Evolutionary conservation across 2,888 invertebrate genomes (phyloP).

Genomic region (Phoenoteleia sp.): DNA sequence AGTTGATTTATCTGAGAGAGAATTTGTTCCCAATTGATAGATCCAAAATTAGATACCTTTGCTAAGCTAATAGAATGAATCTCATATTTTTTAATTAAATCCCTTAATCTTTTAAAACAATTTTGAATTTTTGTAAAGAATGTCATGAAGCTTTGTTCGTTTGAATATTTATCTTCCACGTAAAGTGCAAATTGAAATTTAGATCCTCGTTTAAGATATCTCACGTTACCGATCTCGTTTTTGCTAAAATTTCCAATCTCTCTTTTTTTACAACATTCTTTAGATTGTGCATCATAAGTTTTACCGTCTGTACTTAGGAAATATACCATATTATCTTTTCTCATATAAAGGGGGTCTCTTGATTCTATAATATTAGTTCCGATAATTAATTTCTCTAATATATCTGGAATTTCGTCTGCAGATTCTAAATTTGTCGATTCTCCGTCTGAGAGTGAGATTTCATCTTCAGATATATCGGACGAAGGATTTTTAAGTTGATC

Average conservation of each 20-base stretch:
- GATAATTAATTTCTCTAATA: neutral
- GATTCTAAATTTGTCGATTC: no score
- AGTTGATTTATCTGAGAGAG: neutral
- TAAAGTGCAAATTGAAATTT: slow-evolving; percentile 17
- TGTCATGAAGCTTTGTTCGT: neutral
- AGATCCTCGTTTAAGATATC: neutral
- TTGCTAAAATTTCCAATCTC: slow-evolving; percentile 11
- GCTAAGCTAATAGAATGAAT: neutral
- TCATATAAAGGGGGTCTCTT: neutral
- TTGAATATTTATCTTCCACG: neutral
- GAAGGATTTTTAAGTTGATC: no score
- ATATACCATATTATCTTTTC: slow-evolving; percentile 11
- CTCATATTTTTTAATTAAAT: neutral
- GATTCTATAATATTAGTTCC: slow-evolving; percentile 1
- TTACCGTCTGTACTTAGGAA: neutral
- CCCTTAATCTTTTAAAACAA: neutral
- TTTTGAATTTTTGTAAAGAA: no score
- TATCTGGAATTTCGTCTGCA: no score
- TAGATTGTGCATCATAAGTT: slow-evolving; percentile 5
- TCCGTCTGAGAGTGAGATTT: no score
- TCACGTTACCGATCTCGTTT: neutral
- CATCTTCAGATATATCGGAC: no score
- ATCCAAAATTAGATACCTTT: neutral
- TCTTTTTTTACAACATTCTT: neutral
- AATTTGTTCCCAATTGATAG: neutral